Conservation (phyloP, 92 coral and sea anemone species). For the Desmophyllum pertusum region DNA sequence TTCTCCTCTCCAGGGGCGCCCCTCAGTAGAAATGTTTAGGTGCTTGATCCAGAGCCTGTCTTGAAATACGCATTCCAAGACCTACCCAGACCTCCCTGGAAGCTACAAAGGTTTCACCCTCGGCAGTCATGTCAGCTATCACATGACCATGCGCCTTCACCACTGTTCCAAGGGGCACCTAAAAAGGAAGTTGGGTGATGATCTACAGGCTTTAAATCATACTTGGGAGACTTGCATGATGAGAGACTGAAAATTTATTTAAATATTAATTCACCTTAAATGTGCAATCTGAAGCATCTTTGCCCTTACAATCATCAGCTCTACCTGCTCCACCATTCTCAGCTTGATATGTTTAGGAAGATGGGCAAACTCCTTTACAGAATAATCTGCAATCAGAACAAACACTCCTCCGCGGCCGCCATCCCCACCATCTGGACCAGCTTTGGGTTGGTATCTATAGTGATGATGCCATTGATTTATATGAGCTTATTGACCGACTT, state of each 20-base stretch:
- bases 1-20: slow-evolving; percentile 92
- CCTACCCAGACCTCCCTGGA: slow-evolving; percentile 94
- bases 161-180: slow-evolving; percentile 97
- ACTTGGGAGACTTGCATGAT: not conserved
- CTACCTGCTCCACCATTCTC: slow-evolving; percentile 86
- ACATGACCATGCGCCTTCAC: slow-evolving; percentile 64
- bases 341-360: slow-evolving; percentile 81
- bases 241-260: no score
- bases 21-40: slow-evolving; percentile 80
- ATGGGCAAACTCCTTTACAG: slow-evolving; percentile 84
- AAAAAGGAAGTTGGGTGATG: not conserved
- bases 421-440: slow-evolving; percentile 99
- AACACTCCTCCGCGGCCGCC: slow-evolving; percentile 93
- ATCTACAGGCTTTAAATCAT: no score
- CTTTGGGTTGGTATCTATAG: slow-evolving; percentile 82
- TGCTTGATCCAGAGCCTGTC: slow-evolving; percentile 82
- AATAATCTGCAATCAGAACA: slow-evolving; percentile 77
- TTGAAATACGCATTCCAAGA: slow-evolving; percentile 87
- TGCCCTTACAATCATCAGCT: slow-evolving; percentile 76
- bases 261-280: slow-evolving; percentile 84
- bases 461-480: not conserved
- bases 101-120: slow-evolving; percentile 75
- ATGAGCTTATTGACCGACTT: no score
- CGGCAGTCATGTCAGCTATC: slow-evolving; percentile 76
- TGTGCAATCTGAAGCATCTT: slow-evolving; percentile 65